These are phyloP conservation scores for Gymnothorax javanicus DNA, from an alignment of 2,797 vertebrate genomes.

Conservation along the genomic window DNA sequence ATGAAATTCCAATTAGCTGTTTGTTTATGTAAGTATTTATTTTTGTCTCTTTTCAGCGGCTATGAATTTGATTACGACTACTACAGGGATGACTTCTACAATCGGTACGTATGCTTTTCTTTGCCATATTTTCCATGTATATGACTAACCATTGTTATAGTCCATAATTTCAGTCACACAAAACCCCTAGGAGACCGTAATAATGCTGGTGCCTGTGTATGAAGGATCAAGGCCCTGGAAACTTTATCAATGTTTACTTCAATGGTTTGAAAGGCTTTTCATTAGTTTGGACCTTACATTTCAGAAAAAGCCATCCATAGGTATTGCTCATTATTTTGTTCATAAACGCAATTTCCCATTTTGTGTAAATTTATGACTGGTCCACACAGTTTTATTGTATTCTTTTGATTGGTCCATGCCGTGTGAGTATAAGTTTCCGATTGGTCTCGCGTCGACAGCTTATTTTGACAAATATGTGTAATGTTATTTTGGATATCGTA, in stretches of 20 bases:
- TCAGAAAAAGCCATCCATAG: not conserved
- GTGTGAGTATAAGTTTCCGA: no score
- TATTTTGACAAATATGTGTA: no score
- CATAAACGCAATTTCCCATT: no score
- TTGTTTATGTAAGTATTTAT: not conserved
- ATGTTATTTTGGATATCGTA: no score
- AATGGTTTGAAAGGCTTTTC: not conserved
- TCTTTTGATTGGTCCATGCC: no score
- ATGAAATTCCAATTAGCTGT: not conserved
- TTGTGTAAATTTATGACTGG: no score
- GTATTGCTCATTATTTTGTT: no score
- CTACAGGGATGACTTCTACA: conserved; percentile 99
- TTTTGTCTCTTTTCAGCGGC: conserved; percentile 69
- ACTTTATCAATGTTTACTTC: not conserved
- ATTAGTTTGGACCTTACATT: not conserved
- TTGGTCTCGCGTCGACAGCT: no score
- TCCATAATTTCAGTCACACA: not conserved
- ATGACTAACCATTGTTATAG: not conserved
- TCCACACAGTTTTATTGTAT: no score
- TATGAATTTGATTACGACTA: conserved; percentile 99
- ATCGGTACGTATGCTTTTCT: conserved; percentile 78
- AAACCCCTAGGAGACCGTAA: not conserved
- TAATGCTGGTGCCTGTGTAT: no score
- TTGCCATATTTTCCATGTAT: not conserved
- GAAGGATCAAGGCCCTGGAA: no score